These are phyloP conservation scores for Drosophila takahashii DNA, from an alignment of 1,140 invertebrate species.

Conservation along the genomic window DNA sequence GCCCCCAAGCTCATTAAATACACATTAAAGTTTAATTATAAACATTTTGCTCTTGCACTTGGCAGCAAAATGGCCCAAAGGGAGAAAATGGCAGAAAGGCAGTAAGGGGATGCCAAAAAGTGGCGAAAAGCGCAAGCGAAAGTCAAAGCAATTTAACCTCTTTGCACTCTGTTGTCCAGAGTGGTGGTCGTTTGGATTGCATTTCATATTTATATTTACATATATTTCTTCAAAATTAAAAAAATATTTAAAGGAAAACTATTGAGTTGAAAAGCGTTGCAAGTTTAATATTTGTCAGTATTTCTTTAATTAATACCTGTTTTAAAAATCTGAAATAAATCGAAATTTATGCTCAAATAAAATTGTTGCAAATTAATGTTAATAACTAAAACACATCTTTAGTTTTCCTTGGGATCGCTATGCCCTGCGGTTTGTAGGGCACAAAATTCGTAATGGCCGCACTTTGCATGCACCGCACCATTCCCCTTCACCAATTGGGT, in stretches of 20 bases:
- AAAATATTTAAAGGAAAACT: background rate
- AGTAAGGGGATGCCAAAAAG: conserved; percentile 47
- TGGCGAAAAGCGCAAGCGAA: conserved; percentile 73
- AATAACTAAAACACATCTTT: background rate
- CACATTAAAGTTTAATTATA: conserved; percentile 83
- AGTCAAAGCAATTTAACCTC: conserved; percentile 76
- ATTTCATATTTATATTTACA: background rate
- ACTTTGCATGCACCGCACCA: conserved; percentile 54
- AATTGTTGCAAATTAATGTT: too few species aligned
- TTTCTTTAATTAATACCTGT: too few species aligned
- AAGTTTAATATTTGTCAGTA: too few species aligned
- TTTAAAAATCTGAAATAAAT: background rate
- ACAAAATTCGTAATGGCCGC: conserved; percentile 56
- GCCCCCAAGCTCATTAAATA: conserved; percentile 74
- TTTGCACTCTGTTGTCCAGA: conserved; percentile 36
- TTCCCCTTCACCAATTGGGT: conserved; percentile 9
- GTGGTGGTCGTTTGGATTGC: conserved; percentile 25
- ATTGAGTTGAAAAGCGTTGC: too few species aligned
- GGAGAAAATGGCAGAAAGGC: conserved; percentile 13
- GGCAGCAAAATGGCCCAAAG: conserved; percentile 64
- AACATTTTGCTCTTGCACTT: conserved; percentile 81
- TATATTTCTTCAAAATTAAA: too few species aligned
- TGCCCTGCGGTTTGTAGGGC: conserved; percentile 37
- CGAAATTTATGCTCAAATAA: background rate
- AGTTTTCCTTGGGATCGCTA: background rate